Evolutionary conservation across 2,797 vertebrate genomes (phyloP).

Genomic region (Arrhamphus sclerolepis): DNA sequence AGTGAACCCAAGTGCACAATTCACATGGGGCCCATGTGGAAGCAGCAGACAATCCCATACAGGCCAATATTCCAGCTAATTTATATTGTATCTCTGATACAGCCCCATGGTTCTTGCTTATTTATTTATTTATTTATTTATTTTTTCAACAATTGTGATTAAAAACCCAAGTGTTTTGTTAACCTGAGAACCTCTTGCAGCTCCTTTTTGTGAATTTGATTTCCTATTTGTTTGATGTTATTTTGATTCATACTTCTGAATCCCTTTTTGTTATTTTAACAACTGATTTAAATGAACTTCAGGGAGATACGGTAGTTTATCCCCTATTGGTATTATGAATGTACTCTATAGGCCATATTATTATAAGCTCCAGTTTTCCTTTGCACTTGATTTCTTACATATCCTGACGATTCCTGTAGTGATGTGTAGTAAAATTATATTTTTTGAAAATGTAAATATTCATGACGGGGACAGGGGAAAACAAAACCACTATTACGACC

Average conservation of each 20-base stretch:
- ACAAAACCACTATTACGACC: neutral
- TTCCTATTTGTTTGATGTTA: constrained; percentile 16
- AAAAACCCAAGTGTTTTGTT: constrained; percentile 10
- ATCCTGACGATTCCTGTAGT: constrained; percentile 49
- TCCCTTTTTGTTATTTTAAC: constrained; percentile 2
- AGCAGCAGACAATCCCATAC: too few species aligned
- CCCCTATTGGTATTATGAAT: constrained; percentile 61
- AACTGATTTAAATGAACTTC: constrained; percentile 6
- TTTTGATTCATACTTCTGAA: constrained; percentile 6
- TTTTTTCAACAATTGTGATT: neutral
- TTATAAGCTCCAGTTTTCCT: constrained; percentile 46
- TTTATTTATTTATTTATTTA: constrained; percentile 18
- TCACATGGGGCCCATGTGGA: too few species aligned
- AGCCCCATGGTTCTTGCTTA: constrained; percentile 19
- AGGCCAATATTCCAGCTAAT: too few species aligned
- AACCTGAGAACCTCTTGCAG: neutral
- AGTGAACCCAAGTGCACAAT: too few species aligned
- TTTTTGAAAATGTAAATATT: constrained; percentile 39
- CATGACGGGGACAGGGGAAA: neutral
- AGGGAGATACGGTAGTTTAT: constrained; percentile 14
- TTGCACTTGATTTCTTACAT: constrained; percentile 67
- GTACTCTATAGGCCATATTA: constrained; percentile 67
- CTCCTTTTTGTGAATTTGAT: constrained; percentile 27
- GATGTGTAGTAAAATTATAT: constrained; percentile 51
- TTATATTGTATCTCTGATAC: too few species aligned